A percentile compares a stretch with the other conserved stretches of the same genome.
phyloP scores from a whole-genome alignment of 2,797 vertebrate species.

The Anisognathus igniventris region DNA sequence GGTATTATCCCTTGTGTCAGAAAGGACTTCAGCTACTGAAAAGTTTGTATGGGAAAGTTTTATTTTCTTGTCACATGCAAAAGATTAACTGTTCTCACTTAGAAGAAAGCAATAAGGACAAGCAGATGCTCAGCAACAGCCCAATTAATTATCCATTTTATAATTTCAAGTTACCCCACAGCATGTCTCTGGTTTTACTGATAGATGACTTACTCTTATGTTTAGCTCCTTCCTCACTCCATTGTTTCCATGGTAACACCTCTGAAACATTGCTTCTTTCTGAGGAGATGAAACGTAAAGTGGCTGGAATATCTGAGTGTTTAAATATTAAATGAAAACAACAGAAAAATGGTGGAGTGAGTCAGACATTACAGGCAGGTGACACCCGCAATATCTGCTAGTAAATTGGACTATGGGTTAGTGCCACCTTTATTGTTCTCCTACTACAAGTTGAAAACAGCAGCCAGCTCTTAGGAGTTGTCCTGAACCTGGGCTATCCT shows the following conservation, averaged over 20 bases:
- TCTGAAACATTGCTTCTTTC: slow-evolving; percentile 73
- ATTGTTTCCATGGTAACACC: slow-evolving; percentile 75
- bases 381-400: not conserved
- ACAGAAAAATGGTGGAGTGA: slow-evolving; percentile 25
- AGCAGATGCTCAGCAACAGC: not conserved
- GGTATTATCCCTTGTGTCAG: not conserved
- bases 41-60: not conserved
- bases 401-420: not conserved
- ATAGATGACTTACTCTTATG: slow-evolving; percentile 66
- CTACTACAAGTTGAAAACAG: not conserved
- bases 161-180: slow-evolving; percentile 52
- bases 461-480: not conserved
- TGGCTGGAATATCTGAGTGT: slow-evolving; percentile 61
- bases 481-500: not conserved
- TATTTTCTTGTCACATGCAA: not conserved
- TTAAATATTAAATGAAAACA: slow-evolving; percentile 55
- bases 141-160: slow-evolving; percentile 28
- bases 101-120: not conserved
- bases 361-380: slow-evolving; percentile 15
- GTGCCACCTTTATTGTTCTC: not conserved
- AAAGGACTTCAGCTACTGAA: not conserved
- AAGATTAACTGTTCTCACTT: not conserved
- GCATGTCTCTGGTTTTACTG: slow-evolving; percentile 60
- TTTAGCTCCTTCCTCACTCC: slow-evolving; percentile 66
- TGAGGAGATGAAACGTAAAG: slow-evolving; percentile 73